Conservation (phyloP, 2,888 invertebrate genomes). For the Leucozona laternaria region DNA sequence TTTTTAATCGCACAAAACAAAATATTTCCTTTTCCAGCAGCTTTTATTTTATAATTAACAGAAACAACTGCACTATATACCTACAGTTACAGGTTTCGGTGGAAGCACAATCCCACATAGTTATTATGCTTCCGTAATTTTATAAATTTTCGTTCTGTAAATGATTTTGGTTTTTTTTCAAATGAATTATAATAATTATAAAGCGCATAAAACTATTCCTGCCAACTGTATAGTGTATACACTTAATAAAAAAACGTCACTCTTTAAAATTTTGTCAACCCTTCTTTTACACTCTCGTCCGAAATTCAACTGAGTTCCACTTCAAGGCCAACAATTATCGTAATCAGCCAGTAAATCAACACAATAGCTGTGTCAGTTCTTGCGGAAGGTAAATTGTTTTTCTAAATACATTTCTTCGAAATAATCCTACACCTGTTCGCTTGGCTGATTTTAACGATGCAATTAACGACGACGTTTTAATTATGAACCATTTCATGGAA, state of each 20-base stretch:
- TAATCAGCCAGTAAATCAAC: conserved; percentile 75
- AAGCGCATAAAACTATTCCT: conserved; percentile 51
- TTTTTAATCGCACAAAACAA: conserved; percentile 22
- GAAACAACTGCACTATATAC: conserved; percentile 21
- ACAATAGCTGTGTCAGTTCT: conserved; percentile 68
- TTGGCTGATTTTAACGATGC: conserved; percentile 73
- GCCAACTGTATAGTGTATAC: conserved; percentile 15
- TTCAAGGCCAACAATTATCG: conserved; percentile 73
- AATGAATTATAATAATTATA: conserved; percentile 44
- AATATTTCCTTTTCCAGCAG: conserved; percentile 51
- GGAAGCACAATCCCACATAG: too few species aligned
- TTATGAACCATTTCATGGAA: conserved; percentile 56
- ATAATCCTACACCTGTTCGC: conserved; percentile 69
- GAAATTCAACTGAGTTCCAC: conserved; percentile 50
- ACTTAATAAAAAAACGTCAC: conserved; percentile 37
- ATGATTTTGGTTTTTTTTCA: conserved; percentile 24
- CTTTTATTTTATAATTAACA: conserved; percentile 66
- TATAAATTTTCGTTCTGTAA: not conserved
- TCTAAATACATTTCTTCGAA: conserved; percentile 53
- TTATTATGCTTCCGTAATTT: conserved; percentile 36
- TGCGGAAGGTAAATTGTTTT: conserved; percentile 70
- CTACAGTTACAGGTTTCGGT: too few species aligned
- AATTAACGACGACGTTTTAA: conserved; percentile 72
- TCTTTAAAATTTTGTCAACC: conserved; percentile 62
- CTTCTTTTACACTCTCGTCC: conserved; percentile 33